Evolutionary conservation across 2,888 invertebrate species (phyloP), one percentile per base, ranked within the genome.

Genomic region (Macaria liturata): DNA sequence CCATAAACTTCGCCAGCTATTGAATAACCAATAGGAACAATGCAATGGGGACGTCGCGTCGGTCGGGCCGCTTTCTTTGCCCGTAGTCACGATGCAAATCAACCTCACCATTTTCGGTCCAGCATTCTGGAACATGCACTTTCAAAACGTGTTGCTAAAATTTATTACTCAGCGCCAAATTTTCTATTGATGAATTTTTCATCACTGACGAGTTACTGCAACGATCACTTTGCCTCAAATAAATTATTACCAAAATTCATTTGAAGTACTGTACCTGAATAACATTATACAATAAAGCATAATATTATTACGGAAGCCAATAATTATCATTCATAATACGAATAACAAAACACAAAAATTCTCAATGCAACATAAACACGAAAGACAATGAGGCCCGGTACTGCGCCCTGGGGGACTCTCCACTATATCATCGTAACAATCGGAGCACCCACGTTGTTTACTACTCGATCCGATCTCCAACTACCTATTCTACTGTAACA

Each of bases 1-100:
- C 75, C 70, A 74, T 71, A 75, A 57, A 53, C 71, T 71, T 64
- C 65, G 63, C 55, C 55, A 59, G 65, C 62, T 67, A 67, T 69
- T 63, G 71, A 70, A 74, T 75, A 75, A 70, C 65, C 65, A 70
- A 61, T 70, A 57, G 65, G 50, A 68, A 78, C 76, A 77, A 79
- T 73, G 71, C 76, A 78, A 76, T 69, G 72, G 71, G 78, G 73
- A 72, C 78, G 72, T 64, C 78, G 71, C 62, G n/a, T n/a, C n/a
- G n/a, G 72, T 64, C 71, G 70, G 61, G 67, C 59, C 73, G 70
- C 78, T 79, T 79, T 79, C 79, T 71, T 75, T 67, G 70, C 69
- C 71, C 67, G 51, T 76, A 74, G 69, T 66, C 54, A 53, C 55
- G 60, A 62, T 58, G 61, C 60, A 58, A 65, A 57, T 65, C 64